Percentiles rank a stretch among this genome's conserved stretches.
Evolutionary conservation across 2,797 vertebrate genomes (phyloP).

Genomic region (Rhinatrema bivittatum): DNA sequence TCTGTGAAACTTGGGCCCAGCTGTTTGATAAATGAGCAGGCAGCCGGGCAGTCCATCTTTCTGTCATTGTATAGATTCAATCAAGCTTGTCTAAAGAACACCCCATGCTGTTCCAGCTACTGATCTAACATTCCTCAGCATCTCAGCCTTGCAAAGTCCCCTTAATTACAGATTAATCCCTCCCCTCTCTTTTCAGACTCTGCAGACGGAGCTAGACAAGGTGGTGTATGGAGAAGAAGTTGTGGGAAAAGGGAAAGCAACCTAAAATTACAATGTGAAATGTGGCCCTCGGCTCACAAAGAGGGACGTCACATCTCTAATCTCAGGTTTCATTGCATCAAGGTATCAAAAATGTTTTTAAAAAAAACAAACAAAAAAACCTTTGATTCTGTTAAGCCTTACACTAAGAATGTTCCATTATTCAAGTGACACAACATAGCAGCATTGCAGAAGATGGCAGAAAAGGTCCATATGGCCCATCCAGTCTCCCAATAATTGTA

Average conservation of each 20-base stretch:
- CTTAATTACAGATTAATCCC: constrained; percentile 98
- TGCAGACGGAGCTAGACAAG: constrained; percentile 73
- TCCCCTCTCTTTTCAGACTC: constrained; percentile 95
- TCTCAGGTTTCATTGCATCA: too few species aligned
- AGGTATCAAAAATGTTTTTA: too few species aligned
- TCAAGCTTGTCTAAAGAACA: constrained; percentile 99
- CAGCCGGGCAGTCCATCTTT: constrained; percentile 86
- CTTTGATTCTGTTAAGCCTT: too few species aligned
- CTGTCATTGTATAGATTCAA: constrained; percentile 97
- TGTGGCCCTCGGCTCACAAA: not conserved
- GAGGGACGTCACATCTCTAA: not conserved
- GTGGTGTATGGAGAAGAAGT: constrained; percentile 62
- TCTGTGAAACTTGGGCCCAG: constrained; percentile 92
- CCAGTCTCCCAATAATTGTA: too few species aligned
- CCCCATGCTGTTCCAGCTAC: constrained; percentile 98
- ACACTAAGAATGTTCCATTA: too few species aligned
- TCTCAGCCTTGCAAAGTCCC: constrained; percentile 97
- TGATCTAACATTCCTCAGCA: constrained; percentile 99
- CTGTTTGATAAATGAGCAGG: constrained; percentile 99
- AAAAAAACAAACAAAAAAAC: too few species aligned
- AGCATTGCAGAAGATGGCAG: too few species aligned
- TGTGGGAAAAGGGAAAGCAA: too few species aligned
- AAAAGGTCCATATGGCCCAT: too few species aligned
- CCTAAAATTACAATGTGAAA: constrained; percentile 18
- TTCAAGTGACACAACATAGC: too few species aligned